Base-by-base conservation (phyloP, 2,888 invertebrate species). In the Watsonalla cultraria region DNA sequence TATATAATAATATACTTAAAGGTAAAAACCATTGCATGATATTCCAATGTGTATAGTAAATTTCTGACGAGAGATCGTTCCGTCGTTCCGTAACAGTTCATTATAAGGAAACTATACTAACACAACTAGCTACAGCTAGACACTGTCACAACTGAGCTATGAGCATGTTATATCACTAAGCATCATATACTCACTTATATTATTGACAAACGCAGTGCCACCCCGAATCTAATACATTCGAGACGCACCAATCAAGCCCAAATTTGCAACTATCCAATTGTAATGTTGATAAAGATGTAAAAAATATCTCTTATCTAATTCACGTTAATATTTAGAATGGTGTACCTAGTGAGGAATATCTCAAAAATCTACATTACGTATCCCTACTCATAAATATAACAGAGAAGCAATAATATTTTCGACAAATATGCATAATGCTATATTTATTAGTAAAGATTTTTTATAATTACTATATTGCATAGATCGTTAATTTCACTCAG, bases 101-200 rank as follows among this genome's bases (percentile, higher is more conserved):
- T 67, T 71, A 76, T 63, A 72, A 73, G 75, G 74, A 77, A 80
- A 79, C 69, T 24, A 24, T 24, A 70, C 85, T 86, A 86, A 79
- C 73, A 79, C 74, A 76, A 72, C 86, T 86, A 86, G 86, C 86
- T 89, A 88, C 70, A 63, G 80, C 85, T 87, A 87, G 83, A 77
- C 74, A 80, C 83, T 89, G 82, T 84, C 88, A 87, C 86, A 84
- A 87, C 84, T 81, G 83, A 84, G 68, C 88, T 88, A 89, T 89
- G 88, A 89, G 89, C 89, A 82, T 85, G 82, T 68, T 73, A 78
- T 86, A 88, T 87, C 84, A 86, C 88, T 89, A 88, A 88, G 87
- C 88, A 80, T 76, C 81, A 79, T 80, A 79, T 78, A 81, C 78
- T 71, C 68, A 72, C 66, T 71, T 76, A 77, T 68, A 70, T 65